Evolutionary conservation across 2,888 invertebrate genomes (phyloP).

Genomic region (Plemyria rubiginata): DNA sequence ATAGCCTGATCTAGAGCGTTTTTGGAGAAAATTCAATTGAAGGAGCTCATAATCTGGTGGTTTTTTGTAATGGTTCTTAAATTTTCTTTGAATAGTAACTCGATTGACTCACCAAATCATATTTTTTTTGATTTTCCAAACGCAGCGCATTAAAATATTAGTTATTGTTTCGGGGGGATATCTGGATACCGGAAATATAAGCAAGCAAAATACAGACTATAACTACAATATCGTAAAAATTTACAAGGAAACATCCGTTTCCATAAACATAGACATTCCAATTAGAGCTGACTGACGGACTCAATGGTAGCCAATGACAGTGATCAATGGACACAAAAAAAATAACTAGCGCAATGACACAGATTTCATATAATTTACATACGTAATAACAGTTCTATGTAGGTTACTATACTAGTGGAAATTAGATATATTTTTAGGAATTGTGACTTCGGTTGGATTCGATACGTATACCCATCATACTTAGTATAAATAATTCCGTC

Average conservation of each 20-base stretch:
- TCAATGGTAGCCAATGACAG: slow-evolving; percentile 5
- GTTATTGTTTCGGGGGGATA: not conserved
- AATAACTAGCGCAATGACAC: slow-evolving; percentile 19
- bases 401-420: too few relatives aligned
- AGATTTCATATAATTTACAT: not conserved
- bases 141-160: too few relatives aligned
- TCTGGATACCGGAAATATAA: slow-evolving; percentile 9
- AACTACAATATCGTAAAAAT: slow-evolving; percentile 6
- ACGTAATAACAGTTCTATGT: not conserved
- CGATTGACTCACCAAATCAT: too few relatives aligned
- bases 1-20: not conserved
- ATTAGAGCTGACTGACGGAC: slow-evolving; percentile 1
- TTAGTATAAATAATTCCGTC: too few relatives aligned
- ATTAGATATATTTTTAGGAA: too few relatives aligned
- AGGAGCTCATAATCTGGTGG: not conserved
- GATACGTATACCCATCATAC: too few relatives aligned
- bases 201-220: slow-evolving; percentile 9
- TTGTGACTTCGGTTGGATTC: too few relatives aligned
- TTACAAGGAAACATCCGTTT: slow-evolving; percentile 19
- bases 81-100: too few relatives aligned
- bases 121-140: too few relatives aligned
- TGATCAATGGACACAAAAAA: slow-evolving; percentile 13
- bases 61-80: too few relatives aligned
- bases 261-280: slow-evolving; percentile 5
- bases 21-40: not conserved